phyloP scores from a whole-genome alignment of 2,113 vertebrate species.

The Cygnus buccinator region DNA sequence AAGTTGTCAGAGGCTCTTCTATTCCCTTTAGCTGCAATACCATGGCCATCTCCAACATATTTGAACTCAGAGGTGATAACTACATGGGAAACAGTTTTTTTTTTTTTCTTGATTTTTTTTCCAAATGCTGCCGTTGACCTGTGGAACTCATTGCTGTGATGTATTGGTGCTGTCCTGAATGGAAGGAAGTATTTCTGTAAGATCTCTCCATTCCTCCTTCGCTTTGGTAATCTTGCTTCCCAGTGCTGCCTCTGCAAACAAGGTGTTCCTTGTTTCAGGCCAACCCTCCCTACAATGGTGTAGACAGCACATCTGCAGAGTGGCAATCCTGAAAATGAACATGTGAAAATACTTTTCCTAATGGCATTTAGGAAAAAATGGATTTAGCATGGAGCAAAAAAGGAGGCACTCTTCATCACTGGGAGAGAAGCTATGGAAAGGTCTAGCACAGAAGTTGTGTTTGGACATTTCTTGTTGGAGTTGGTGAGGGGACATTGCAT shows the following conservation, averaged over 20 bases:
- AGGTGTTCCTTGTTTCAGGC: background rate
- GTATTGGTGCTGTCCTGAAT: background rate
- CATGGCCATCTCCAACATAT: background rate
- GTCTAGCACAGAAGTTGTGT: background rate
- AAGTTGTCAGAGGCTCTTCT: background rate
- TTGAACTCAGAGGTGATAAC: background rate
- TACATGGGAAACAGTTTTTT: background rate
- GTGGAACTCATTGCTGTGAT: background rate
- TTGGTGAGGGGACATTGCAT: background rate
- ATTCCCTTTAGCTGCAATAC: background rate
- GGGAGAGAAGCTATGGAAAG: background rate
- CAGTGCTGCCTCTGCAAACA: fast-evolving
- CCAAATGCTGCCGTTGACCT: background rate
- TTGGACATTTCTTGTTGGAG: background rate
- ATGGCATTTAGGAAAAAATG: background rate
- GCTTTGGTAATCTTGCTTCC: background rate
- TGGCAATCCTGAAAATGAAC: background rate
- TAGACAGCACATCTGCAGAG: background rate
- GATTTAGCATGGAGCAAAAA: background rate
- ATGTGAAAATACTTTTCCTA: background rate
- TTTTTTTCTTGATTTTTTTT: background rate
- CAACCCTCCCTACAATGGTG: background rate
- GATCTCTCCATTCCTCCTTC: background rate
- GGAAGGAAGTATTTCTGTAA: background rate
- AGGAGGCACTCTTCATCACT: background rate